A percentile compares a stretch with the other conserved stretches of the same genome.
Evolutionary conservation across 2,888 invertebrate genomes (phyloP).

Genomic region (Ditula angustiorana): DNA sequence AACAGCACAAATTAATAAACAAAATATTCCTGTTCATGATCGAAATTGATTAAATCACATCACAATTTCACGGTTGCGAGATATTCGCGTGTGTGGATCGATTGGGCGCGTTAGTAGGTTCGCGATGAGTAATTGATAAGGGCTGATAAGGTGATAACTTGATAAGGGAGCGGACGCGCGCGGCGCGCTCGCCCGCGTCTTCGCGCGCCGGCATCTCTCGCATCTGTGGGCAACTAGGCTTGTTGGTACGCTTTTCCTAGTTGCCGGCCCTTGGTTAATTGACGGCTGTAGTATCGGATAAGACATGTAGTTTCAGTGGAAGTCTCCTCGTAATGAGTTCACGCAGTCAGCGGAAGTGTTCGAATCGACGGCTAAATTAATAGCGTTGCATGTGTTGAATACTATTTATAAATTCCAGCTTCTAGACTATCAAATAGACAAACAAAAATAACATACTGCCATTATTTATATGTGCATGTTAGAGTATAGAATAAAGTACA

Average conservation of each 20-base stretch:
- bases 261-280: conserved; percentile 15
- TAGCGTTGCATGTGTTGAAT: neutral
- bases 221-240: conserved; percentile 53
- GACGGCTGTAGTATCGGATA: conserved; percentile 24
- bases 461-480: too few relatives aligned
- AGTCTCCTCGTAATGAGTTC: conserved; percentile 32
- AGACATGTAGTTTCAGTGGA: conserved; percentile 29
- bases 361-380: conserved; percentile 11
- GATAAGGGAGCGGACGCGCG: conserved; percentile 60
- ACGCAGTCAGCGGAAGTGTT: conserved; percentile 31
- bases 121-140: conserved; percentile 80
- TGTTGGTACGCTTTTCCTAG: conserved; percentile 1
- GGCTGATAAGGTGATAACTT: conserved; percentile 67
- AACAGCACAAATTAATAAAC: conserved; percentile 61
- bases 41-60: conserved; percentile 58
- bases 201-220: conserved; percentile 69
- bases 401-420: neutral
- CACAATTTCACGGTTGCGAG: conserved; percentile 48
- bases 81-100: conserved; percentile 67
- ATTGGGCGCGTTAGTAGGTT: conserved; percentile 65
- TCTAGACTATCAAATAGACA: neutral
- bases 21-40: conserved; percentile 67
- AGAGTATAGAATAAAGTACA: too few relatives aligned
- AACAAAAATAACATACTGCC: too few relatives aligned
- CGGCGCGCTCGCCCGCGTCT: conserved; percentile 60